A percentile compares a stretch with the other conserved stretches of the same genome.
phyloP scores from a whole-genome alignment of 2,797 vertebrate species.

The Squalus acanthias region DNA sequence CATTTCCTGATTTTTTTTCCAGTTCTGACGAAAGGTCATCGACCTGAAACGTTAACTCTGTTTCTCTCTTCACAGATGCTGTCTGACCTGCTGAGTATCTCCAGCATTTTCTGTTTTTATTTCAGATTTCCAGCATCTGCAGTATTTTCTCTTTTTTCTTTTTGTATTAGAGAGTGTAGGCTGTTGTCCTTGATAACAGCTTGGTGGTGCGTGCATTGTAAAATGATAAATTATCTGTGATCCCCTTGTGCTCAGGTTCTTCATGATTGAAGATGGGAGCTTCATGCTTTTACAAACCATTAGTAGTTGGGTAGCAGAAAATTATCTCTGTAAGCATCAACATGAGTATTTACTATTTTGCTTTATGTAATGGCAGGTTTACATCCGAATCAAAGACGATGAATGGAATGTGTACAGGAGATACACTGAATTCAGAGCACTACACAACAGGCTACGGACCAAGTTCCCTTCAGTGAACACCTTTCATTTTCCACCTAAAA shows the following conservation, averaged over 20 bases:
- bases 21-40: too few relatives aligned
- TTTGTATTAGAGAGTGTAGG: background rate
- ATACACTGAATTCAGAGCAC: slow-evolving; percentile 82
- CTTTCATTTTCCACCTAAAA: slow-evolving; percentile 92
- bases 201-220: background rate
- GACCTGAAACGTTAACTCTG: too few relatives aligned
- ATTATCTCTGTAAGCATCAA: background rate
- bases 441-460: slow-evolving; percentile 78
- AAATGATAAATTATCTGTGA: slow-evolving; percentile 11
- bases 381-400: slow-evolving; percentile 92
- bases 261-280: background rate
- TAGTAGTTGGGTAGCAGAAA: background rate
- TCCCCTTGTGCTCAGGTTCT: slow-evolving; percentile 45
- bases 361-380: slow-evolving; percentile 66
- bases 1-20: too few relatives aligned
- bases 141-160: too few relatives aligned
- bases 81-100: too few relatives aligned
- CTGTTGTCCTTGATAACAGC: slow-evolving; percentile 33
- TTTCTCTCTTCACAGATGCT: too few relatives aligned
- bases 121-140: too few relatives aligned
- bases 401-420: slow-evolving; percentile 96
- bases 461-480: slow-evolving; percentile 80
- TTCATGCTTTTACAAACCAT: background rate
- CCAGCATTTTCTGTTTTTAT: too few relatives aligned
- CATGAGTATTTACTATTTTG: slow-evolving; percentile 35